phyloP scores from a whole-genome alignment of 2,113 vertebrate genomes.

The Hydropotes inermis region DNA sequence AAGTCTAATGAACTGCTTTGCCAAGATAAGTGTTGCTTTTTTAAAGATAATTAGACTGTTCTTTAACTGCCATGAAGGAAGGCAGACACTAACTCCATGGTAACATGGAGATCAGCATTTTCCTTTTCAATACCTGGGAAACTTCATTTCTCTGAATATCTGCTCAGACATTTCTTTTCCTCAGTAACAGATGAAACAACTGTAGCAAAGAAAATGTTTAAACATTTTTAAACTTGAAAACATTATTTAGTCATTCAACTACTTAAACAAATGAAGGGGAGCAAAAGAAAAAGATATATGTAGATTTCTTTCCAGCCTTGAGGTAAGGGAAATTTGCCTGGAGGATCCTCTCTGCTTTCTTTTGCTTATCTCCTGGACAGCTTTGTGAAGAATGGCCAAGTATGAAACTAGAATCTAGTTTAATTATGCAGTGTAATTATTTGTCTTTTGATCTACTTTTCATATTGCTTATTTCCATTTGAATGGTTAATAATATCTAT shows the following conservation, averaged over 20 bases:
- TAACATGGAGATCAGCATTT: neutral
- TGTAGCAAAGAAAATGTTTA: neutral
- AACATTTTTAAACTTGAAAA: neutral
- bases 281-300: neutral
- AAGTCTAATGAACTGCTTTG: conserved; percentile 8
- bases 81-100: conserved; percentile 20
- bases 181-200: neutral
- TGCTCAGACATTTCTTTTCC: neutral
- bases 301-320: neutral
- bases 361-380: neutral
- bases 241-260: neutral
- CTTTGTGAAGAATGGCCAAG: neutral
- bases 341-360: neutral
- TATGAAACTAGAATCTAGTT: neutral
- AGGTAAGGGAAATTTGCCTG: neutral
- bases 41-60: neutral
- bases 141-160: neutral
- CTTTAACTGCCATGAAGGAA: neutral
- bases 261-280: neutral
- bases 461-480: neutral
- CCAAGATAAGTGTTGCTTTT: neutral
- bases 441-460: neutral
- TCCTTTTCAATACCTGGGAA: neutral
- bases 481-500: neutral
- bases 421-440: neutral